A percentile compares a stretch with the other conserved stretches of the same genome.
Evolutionary conservation across 92 coral and sea anemone species (phyloP).

Genomic region (Phenganax marumi): DNA sequence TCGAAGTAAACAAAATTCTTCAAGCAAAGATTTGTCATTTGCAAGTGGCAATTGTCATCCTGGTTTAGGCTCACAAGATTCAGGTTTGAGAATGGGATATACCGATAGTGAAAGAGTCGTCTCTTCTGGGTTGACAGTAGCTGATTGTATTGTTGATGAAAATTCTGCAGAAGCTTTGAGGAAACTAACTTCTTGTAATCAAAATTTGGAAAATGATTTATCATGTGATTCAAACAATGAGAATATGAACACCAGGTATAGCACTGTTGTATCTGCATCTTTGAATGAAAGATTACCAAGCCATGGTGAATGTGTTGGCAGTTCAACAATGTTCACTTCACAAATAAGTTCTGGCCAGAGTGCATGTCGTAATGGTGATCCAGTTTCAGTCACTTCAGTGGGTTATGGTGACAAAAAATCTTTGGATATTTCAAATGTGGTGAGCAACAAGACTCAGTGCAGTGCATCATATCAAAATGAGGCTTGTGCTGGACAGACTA

Average conservation of each 20-base stretch:
- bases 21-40: not conserved
- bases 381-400: too few species aligned
- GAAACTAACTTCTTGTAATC: not conserved
- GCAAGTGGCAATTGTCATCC: not conserved
- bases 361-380: too few species aligned
- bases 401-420: too few species aligned
- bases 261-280: not conserved
- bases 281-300: not conserved
- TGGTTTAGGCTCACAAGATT: not conserved
- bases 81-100: constrained; percentile 25
- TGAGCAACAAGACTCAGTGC: not conserved
- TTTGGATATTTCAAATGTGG: not conserved
- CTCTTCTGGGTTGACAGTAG: not conserved
- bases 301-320: not conserved
- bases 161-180: not conserved
- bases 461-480: not conserved
- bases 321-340: not conserved
- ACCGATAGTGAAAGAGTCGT: constrained; percentile 8
- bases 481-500: not conserved
- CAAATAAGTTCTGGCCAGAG: too few species aligned
- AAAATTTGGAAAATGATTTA: not conserved
- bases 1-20: not conserved
- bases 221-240: not conserved
- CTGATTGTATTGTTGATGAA: not conserved
- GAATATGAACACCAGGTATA: not conserved